Evolutionary conservation across 2,113 vertebrate species (phyloP), one percentile per base, ranked within the genome.

Genomic region (Dromas ardeola): DNA sequence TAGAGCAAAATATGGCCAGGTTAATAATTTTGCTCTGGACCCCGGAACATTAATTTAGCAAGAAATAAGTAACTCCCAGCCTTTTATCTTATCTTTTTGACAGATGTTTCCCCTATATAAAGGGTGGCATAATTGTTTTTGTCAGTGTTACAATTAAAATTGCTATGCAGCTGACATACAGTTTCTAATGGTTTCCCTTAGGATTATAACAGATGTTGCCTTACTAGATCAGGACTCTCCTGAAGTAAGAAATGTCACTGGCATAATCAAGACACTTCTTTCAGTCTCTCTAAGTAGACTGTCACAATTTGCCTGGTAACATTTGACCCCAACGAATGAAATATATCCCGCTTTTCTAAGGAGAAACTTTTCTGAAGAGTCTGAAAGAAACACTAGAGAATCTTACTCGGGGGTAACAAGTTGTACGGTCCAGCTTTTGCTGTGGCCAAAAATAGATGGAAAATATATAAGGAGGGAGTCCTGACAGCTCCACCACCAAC

Each of bases 61-160:
- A 92, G 92, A 93, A 96, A 97, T 94, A 96, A 97, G 91, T 94
- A 96, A 96, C 88, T 76, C 72, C 42, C 40, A 86, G 85, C 71
- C 90, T 97, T 96, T 96, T 83, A 97, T 97, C 95, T 95, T 97
- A 90, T 95, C 95, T 97, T 94, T 96, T 69, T 81, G 94, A 94
- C 96, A 97, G 96, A 94, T 95, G 93, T 93, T 98, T 97, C 95
- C 96, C 89, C 91, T 84, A 71, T 95, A 95, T 86, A 97, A 96
- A 96, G 67, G 83, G 91, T 90, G 85, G 89, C 84, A 97, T 95
- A 95, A 97, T 95, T 97, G 95, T 91, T 96, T 95, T 96, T 97
- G 96, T 96, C 96, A 96, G 94, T 94, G 83, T 93, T 95, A 95
- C 94, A 97, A 98, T 97, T 97, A 97, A 96, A 95, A 97, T 88